These are phyloP conservation scores for Glyptemys insculpta DNA, from an alignment of 2,797 vertebrate species.

Conservation along the genomic window DNA sequence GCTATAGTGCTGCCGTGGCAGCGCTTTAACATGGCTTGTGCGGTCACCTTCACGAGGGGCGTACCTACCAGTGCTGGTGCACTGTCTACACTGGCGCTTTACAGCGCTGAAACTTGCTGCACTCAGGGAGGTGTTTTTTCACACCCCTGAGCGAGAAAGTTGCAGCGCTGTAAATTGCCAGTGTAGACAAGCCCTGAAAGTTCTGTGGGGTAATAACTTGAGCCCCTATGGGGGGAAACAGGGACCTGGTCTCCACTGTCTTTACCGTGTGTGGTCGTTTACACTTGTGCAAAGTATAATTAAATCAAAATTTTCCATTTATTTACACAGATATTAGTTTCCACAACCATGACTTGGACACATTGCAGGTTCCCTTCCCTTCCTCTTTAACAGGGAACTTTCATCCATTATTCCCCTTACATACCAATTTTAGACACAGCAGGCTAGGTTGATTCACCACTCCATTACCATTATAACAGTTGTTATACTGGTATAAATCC, in stretches of 20 bases:
- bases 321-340: neutral
- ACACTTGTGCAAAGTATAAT: neutral
- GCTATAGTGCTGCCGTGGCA: too few relatives aligned
- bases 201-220: neutral
- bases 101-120: too few relatives aligned
- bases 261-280: neutral
- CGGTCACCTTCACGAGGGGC: too few relatives aligned
- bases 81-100: too few relatives aligned
- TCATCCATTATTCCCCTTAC: neutral
- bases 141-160: too few relatives aligned
- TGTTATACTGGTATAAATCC: neutral
- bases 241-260: neutral
- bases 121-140: too few relatives aligned
- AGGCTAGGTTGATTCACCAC: neutral
- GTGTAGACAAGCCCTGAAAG: too few relatives aligned
- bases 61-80: too few relatives aligned
- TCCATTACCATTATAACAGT: neutral
- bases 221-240: neutral
- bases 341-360: neutral
- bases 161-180: too few relatives aligned
- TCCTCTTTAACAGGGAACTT: neutral
- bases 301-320: neutral
- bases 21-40: too few relatives aligned
- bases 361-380: neutral
- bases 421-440: neutral